Conservation (phyloP, 2,888 invertebrate genomes). For the Caenorhabditis japonica region DNA sequence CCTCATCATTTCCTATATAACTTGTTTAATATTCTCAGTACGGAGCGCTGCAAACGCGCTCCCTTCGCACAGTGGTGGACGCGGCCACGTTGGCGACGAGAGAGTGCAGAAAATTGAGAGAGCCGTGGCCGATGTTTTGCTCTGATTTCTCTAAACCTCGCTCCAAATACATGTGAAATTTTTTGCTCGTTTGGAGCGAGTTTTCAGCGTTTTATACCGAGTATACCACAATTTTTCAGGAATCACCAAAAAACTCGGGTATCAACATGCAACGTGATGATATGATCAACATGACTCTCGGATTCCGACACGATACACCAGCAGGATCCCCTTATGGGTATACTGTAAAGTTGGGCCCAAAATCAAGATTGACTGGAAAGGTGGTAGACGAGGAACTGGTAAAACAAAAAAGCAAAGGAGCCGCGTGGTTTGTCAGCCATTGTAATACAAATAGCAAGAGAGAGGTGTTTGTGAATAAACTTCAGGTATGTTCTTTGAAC, state of each 20-base stretch:
- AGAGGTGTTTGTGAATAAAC: constrained; percentile 63
- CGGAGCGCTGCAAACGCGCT: too few species aligned
- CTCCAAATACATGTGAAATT: too few species aligned
- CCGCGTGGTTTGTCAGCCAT: constrained; percentile 75
- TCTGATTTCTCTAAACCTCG: too few species aligned
- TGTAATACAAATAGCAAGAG: constrained; percentile 68
- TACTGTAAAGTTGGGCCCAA: constrained; percentile 68
- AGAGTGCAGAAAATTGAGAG: too few species aligned
- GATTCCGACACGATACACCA: constrained; percentile 73
- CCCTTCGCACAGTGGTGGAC: too few species aligned
- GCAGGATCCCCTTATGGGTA: constrained; percentile 75
- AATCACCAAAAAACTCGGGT: constrained; percentile 63
- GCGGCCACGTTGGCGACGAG: too few species aligned
- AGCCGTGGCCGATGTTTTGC: too few species aligned
- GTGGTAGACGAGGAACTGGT: constrained; percentile 42
- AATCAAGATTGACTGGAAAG: constrained; percentile 32
- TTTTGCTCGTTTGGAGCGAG: too few species aligned
- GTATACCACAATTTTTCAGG: constrained; percentile 52
- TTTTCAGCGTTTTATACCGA: too few species aligned
- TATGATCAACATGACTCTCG: constrained; percentile 71
- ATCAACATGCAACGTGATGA: constrained; percentile 39
- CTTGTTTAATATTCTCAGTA: too few species aligned
- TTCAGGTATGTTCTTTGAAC: constrained; percentile 64
- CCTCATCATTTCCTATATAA: too few species aligned
- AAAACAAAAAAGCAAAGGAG: constrained; percentile 65